Evolutionary conservation across 2,888 invertebrate species (phyloP).

Genomic region (Thera britannica): DNA sequence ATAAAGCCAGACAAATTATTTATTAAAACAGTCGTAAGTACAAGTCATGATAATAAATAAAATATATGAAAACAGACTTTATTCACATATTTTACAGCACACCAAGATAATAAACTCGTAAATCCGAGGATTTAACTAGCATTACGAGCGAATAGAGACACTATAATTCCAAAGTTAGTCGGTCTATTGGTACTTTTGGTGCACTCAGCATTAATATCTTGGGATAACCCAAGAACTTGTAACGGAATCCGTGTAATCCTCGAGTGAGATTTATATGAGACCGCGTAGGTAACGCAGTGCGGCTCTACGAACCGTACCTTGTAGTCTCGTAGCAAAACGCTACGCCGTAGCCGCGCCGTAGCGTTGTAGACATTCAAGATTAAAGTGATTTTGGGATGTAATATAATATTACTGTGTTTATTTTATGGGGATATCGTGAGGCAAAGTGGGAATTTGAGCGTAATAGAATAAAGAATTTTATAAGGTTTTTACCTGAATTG

Average conservation of each 20-base stretch:
- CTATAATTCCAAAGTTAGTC: constrained; percentile 56
- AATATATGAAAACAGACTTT: constrained; percentile 26
- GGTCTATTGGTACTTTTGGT: constrained; percentile 59
- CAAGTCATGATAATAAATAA: constrained; percentile 27
- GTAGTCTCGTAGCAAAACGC: constrained; percentile 48
- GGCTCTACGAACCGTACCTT: constrained; percentile 58
- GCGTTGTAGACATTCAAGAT: constrained; percentile 59
- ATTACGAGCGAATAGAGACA: constrained; percentile 49
- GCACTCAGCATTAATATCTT: constrained; percentile 67
- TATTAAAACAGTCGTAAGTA: constrained; percentile 20
- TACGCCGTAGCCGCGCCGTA: constrained; percentile 49
- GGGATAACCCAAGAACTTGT: constrained; percentile 69
- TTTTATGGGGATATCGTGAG: constrained; percentile 44
- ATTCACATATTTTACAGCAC: constrained; percentile 28
- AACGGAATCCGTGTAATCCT: constrained; percentile 72
- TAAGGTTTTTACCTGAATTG: constrained; percentile 40
- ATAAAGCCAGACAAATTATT: constrained; percentile 24
- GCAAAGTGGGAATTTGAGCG: constrained; percentile 42
- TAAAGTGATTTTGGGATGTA: constrained; percentile 54
- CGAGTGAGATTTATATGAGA: constrained; percentile 70
- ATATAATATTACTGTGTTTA: constrained; percentile 55
- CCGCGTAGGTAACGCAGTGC: constrained; percentile 71
- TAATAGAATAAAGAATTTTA: constrained; percentile 43
- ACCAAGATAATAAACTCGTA: constrained; percentile 31
- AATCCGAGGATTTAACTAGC: constrained; percentile 37